phyloP scores from a whole-genome alignment of 2,797 vertebrate genomes.

The Sarcophilus harrisii region DNA sequence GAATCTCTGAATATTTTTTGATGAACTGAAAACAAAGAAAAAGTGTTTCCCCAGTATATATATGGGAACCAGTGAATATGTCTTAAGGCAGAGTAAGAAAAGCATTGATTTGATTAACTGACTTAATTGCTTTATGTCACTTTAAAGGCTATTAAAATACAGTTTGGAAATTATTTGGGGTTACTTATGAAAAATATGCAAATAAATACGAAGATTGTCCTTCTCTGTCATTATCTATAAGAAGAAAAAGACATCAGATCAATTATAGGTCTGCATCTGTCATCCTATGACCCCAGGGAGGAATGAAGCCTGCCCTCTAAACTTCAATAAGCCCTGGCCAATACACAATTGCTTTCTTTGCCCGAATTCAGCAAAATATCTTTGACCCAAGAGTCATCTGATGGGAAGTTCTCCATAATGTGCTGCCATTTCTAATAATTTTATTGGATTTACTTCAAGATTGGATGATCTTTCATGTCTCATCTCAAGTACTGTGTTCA shows the following conservation, averaged over 20 bases:
- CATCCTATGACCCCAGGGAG: neutral
- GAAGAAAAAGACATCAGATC: constrained; percentile 8
- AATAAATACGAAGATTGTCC: neutral
- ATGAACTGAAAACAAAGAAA: too few species aligned
- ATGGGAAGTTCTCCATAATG: neutral
- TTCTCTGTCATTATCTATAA: neutral
- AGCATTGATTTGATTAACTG: neutral
- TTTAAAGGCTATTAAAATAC: neutral
- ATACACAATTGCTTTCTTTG: neutral
- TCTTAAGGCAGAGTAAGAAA: neutral
- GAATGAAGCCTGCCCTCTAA: neutral
- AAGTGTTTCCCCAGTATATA: too few species aligned
- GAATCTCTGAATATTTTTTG: too few species aligned
- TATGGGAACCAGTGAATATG: neutral
- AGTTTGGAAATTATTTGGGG: neutral
- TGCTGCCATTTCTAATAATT: neutral
- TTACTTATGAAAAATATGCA: constrained; percentile 5
- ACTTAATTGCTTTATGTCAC: neutral
- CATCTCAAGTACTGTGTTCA: neutral
- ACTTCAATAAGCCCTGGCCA: neutral
- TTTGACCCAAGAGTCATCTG: neutral
- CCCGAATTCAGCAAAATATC: neutral
- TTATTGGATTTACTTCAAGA: neutral
- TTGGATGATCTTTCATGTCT: neutral
- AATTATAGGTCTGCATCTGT: neutral